Evolutionary conservation across 2,113 vertebrate species (phyloP).

Genomic region (Solenodon paradoxus): DNA sequence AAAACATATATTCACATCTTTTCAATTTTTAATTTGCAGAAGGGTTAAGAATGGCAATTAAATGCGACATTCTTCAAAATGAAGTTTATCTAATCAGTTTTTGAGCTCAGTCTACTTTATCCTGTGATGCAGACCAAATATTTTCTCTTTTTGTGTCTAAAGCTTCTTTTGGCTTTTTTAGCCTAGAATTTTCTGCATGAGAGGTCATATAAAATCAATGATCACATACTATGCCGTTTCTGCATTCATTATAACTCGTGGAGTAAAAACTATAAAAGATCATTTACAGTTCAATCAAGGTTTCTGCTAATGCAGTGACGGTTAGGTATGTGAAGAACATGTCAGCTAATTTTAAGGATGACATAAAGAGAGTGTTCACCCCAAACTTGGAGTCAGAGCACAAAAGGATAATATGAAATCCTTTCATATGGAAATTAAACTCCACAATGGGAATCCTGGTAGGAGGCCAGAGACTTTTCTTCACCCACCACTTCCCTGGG

Average conservation of each 20-base stretch:
- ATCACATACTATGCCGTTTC: neutral
- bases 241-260: conserved; percentile 26
- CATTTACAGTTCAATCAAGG: conserved; percentile 63
- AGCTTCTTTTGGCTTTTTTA: neutral
- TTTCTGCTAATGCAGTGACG: conserved; percentile 44
- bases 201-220: conserved; percentile 28
- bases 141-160: neutral
- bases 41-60: neutral
- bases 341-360: conserved; percentile 67
- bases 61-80: neutral
- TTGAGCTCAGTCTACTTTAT: neutral
- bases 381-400: conserved; percentile 66
- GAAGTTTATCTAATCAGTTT: neutral
- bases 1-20: neutral
- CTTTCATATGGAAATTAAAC: conserved; percentile 67
- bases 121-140: neutral
- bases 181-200: neutral
- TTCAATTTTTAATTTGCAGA: neutral
- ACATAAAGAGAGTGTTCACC: conserved; percentile 47
- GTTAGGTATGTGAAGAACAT: conserved; percentile 42
- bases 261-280: conserved; percentile 51
- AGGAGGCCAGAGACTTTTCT: conserved; percentile 51
- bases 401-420: conserved; percentile 61
- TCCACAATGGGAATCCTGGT: conserved; percentile 46
- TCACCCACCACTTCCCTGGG: conserved; percentile 40